phyloP scores from a whole-genome alignment of 2,113 vertebrate species.

The Condylura cristata region DNA sequence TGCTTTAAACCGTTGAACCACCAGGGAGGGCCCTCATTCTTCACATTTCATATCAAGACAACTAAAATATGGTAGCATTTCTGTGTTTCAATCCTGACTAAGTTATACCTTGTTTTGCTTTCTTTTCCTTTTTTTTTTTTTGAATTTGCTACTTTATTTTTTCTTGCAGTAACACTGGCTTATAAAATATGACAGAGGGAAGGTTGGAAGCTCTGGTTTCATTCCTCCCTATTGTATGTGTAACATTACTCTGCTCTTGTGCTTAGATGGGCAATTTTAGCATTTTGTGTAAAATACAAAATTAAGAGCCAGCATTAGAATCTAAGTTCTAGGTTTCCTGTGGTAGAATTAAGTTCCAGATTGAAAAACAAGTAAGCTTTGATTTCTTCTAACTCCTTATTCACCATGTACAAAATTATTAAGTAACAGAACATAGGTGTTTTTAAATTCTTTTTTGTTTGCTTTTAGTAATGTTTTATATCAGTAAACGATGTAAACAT shows the following conservation, averaged over 20 bases:
- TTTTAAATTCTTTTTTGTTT: conserved; percentile 1
- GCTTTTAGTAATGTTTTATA: neutral
- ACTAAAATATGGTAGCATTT: neutral
- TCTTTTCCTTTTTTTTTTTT: too few relatives aligned
- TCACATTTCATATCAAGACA: neutral
- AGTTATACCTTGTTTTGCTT: neutral
- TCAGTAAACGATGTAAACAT: neutral
- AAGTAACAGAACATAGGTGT: neutral
- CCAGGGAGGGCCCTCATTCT: too few relatives aligned
- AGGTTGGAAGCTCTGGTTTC: neutral
- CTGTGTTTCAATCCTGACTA: conserved; percentile 44
- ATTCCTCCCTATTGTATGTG: neutral
- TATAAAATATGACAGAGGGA: neutral
- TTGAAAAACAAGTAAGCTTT: conserved; percentile 16
- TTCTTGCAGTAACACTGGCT: too few relatives aligned
- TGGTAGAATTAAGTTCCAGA: conserved; percentile 1
- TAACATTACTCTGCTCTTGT: neutral
- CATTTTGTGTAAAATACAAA: conserved; percentile 36
- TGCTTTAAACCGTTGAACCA: too few relatives aligned
- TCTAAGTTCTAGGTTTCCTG: neutral
- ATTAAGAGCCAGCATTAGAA: conserved; percentile 38
- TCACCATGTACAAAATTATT: neutral
- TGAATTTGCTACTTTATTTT: too few relatives aligned
- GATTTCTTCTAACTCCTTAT: neutral
- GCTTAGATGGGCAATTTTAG: neutral